Evolutionary conservation across 2,113 vertebrate species (phyloP).

Genomic region (Plestiodon gilberti): DNA sequence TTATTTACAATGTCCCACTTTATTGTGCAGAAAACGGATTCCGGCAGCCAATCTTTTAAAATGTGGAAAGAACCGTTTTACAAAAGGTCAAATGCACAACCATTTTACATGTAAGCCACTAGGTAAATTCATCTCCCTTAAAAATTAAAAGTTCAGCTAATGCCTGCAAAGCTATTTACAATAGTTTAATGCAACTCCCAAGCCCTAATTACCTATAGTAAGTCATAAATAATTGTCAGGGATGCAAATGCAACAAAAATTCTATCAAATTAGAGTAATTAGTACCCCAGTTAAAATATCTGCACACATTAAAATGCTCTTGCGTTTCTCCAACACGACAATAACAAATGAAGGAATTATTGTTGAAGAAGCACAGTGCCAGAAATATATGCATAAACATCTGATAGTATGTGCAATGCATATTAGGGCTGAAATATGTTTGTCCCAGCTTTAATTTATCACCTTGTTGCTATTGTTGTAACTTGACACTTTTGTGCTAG

Average conservation of each 20-base stretch:
- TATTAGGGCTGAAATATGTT: background rate
- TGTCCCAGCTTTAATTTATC: background rate
- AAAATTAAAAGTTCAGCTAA: slow-evolving; percentile 68
- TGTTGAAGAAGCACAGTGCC: slow-evolving; percentile 51
- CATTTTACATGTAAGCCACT: slow-evolving; percentile 63
- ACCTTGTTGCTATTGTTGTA: background rate
- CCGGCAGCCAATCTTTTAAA: slow-evolving; percentile 66
- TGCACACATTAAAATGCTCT: slow-evolving; percentile 65
- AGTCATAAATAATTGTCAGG: slow-evolving; percentile 74
- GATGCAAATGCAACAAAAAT: slow-evolving; percentile 70
- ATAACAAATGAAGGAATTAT: slow-evolving; percentile 55
- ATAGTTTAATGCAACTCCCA: slow-evolving; percentile 55
- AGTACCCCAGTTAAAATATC: slow-evolving; percentile 70
- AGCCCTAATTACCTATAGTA: slow-evolving; percentile 67
- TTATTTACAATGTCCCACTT: slow-evolving; percentile 63
- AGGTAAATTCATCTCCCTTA: slow-evolving; percentile 62
- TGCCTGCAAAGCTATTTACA: slow-evolving; percentile 67
- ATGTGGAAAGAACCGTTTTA: slow-evolving; percentile 55
- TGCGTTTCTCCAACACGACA: slow-evolving; percentile 51
- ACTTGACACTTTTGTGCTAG: rapidly evolving
- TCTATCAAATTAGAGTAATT: slow-evolving; percentile 72
- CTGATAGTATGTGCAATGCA: background rate
- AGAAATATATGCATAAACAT: slow-evolving; percentile 26
- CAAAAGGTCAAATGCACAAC: slow-evolving; percentile 71
- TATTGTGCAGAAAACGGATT: slow-evolving; percentile 47